Evolutionary conservation across 1,140 invertebrate genomes (phyloP), one percentile per base, ranked within the genome.

Genomic region (Cyclargus thomasi): DNA sequence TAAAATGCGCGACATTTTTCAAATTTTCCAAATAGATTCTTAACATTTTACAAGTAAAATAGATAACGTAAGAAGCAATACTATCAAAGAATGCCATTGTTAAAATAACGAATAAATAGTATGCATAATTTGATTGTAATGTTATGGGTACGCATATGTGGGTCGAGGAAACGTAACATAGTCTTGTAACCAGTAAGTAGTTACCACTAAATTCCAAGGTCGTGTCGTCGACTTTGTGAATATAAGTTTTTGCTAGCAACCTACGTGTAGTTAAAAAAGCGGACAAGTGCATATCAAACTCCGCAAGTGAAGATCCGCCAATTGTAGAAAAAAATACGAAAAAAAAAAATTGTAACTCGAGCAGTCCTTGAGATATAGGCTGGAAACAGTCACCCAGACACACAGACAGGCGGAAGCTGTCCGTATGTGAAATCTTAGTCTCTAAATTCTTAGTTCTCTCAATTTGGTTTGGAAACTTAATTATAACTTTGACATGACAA

Each of bases 131-230:
- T 20, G 20, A 59, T 59, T 59, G 55, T 59, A 59, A 59, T 59
- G 18, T 59, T 59, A 59, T 59, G 18, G 53, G 55, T 59, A 59
- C 55, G 55, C 55, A 20, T 59, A 59, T 20, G 55, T 59, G 17
- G 55, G 55, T 59, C 55, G 55, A 59, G 55, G 55, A 59, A 59
- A 59, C 7, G 20, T 21, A 59, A 59, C 17, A 59, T 59, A 20
- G 18, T 20, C 55, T 18, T 59, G 20, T 59, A 21, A 59, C 11
- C 10, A 59, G 55, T 21, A 17, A n/a, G n/a, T n/a, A n/a, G n/a
- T n/a, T n/a, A 53, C 14, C n/a, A 18, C 18, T 7, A 55, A 55
- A 55, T 8, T 10, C 17, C 55, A 59, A 59, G 55, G 55, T 21
- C 18, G 11, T 20, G 4, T 5, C 0, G 39, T 47, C 14, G 39